These are phyloP conservation scores for Morinoia aosen DNA, from an alignment of 2,888 invertebrate genomes.

Conservation along the genomic window DNA sequence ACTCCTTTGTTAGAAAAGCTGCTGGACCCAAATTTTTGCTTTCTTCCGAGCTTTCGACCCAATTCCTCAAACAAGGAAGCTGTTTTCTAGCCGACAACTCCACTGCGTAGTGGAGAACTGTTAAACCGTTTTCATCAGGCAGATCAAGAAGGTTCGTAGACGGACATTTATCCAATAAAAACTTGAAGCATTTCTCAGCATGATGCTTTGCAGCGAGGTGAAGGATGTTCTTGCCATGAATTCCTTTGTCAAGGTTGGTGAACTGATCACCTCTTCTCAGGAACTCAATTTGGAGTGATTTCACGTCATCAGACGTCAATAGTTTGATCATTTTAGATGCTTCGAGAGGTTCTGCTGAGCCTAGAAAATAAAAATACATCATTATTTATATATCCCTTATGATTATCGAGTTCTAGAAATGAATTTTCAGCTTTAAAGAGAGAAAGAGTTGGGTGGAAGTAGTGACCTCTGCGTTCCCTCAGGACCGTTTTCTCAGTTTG, in stretches of 20 bases:
- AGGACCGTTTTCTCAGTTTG: too few species aligned
- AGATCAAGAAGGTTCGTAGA: neutral
- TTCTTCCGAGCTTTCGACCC: neutral
- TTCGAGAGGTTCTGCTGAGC: neutral
- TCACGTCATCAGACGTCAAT: neutral
- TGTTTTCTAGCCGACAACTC: neutral
- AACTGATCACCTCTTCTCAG: neutral
- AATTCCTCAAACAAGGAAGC: neutral
- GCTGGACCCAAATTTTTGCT: neutral
- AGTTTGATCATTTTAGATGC: neutral
- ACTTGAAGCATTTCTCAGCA: neutral
- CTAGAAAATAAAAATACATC: neutral
- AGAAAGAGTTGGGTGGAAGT: too few species aligned
- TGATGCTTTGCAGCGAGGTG: neutral
- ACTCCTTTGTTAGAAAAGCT: neutral
- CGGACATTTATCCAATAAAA: constrained; percentile 1
- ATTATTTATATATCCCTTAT: too few species aligned
- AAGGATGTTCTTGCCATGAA: neutral
- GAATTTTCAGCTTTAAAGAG: too few species aligned
- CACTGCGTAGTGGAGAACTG: neutral
- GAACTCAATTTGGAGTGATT: neutral
- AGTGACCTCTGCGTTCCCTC: too few species aligned
- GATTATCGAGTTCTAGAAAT: too few species aligned
- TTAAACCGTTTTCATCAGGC: neutral
- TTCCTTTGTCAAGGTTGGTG: neutral